phyloP scores from a whole-genome alignment of 1,140 invertebrate species.

The Teleogryllus occipitalis region DNA sequence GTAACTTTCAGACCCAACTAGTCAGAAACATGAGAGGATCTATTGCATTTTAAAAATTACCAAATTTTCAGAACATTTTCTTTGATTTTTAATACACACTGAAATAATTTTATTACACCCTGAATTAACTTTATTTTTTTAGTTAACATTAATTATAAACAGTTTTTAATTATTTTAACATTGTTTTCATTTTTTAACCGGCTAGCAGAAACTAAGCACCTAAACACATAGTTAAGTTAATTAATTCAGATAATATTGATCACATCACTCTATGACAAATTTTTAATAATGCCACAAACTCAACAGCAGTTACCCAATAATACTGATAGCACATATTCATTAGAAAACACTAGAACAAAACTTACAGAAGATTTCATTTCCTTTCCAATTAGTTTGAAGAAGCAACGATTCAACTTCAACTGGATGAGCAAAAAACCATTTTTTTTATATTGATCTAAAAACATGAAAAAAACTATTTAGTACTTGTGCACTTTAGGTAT shows the following conservation, averaged over 20 bases:
- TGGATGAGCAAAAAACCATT: neutral
- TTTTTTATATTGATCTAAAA: neutral
- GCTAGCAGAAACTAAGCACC: neutral
- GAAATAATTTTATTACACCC: neutral
- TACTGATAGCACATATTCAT: neutral
- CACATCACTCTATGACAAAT: neutral
- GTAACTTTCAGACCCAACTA: too few species aligned
- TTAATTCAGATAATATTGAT: neutral
- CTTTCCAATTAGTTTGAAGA: neutral
- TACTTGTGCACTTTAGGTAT: neutral
- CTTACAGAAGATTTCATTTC: neutral
- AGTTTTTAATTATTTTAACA: too few species aligned
- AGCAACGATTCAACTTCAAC: neutral
- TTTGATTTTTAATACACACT: neutral
- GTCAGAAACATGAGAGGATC: neutral
- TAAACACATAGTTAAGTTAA: too few species aligned
- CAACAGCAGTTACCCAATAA: neutral
- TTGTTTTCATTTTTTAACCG: neutral
- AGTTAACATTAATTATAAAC: too few species aligned
- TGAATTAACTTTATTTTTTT: too few species aligned
- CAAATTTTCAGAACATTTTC: neutral
- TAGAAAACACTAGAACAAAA: neutral
- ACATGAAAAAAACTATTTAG: neutral
- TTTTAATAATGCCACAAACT: neutral
- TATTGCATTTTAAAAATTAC: neutral